phyloP scores from a whole-genome alignment of 2,888 invertebrate species.

The Adela reaumurella region DNA sequence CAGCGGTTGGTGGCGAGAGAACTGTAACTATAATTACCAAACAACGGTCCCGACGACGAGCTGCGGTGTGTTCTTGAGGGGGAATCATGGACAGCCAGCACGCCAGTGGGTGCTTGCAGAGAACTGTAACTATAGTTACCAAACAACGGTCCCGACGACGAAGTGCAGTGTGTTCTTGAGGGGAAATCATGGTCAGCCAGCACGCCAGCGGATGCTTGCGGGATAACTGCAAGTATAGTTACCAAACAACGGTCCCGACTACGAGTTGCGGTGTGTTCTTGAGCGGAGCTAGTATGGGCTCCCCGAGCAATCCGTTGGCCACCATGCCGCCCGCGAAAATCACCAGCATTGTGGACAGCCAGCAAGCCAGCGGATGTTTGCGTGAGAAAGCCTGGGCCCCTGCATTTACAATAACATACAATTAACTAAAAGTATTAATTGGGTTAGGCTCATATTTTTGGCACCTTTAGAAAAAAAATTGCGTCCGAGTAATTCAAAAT shows the following conservation, averaged over 20 bases:
- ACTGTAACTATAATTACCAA: no score
- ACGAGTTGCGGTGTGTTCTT: conserved; percentile 93
- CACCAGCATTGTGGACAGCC: conserved; percentile 96
- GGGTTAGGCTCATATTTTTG: no score
- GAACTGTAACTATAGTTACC: no score
- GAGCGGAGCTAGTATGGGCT: conserved; percentile 91
- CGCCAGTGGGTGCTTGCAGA: no score
- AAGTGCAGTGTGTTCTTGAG: conserved; percentile 94
- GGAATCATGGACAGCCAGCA: no score
- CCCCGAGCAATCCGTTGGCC: conserved; percentile 91
- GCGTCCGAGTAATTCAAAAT: no score
- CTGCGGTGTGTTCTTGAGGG: no score
- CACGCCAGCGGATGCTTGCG: conserved; percentile 93
- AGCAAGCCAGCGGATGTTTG: conserved; percentile 96
- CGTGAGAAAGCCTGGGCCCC: conserved; percentile 89
- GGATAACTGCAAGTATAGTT: no score
- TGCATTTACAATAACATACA: conserved; percentile 27
- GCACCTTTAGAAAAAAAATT: no score
- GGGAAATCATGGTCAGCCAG: conserved; percentile 96
- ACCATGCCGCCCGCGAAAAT: conserved; percentile 97
- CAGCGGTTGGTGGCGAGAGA: no score
- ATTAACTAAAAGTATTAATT: conserved; percentile 4
- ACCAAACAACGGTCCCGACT: conserved; percentile 93
- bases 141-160: conserved; percentile 85
- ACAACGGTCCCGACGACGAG: no score